Evolutionary conservation across 2,113 vertebrate genomes (phyloP), one percentile per base, ranked within the genome.

Genomic region (Capricornis sumatraensis): DNA sequence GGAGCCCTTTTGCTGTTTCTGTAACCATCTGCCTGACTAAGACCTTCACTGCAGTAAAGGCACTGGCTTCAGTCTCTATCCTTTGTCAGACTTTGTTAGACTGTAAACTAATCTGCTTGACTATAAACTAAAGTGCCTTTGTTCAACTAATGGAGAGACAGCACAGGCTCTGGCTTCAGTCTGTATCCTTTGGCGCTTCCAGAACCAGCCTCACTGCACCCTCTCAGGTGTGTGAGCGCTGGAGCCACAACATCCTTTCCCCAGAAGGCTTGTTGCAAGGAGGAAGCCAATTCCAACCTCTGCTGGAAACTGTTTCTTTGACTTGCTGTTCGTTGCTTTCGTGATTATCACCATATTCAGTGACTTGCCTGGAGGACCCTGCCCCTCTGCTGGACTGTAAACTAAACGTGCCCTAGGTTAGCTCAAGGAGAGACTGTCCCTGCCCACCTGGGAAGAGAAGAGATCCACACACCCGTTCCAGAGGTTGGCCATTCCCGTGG

Each of bases 281-380:
- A 74, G 67, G 67, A 40, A 74, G 67, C 10, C 67, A 25, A 13
- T 40, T 74, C 67, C 0, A 9, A 74, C 36, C 36, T 6, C 9
- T 12, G 67, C 0, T 40, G 19, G 21, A 74, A 74, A 74, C 19
- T 12, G n/a, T 21, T 40, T 23, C 67, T 23, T 74, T 40, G 36
- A 23, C n/a, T 74, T 74, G 67, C 36, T 23, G 25, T 40, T 74
- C 5, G 0, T 74, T 74, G 67, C n/a, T 40, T 23, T 40, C 1
- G 0, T 40, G 67, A 25, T 74, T 23, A 23, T 12, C 6, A 74
- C 36, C 67, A 40, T 74, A 40, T 74, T 74, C 67, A 40, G 5
- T 12, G n/a, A 23, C 10, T 74, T 74, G 10, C 67, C n/a, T 74
- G 36, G 67, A 74, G 5, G 67, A 74, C 67, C 10, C 67, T 74